Base-by-base conservation (phyloP, 2,888 invertebrate genomes). In the Idaea aversata region DNA sequence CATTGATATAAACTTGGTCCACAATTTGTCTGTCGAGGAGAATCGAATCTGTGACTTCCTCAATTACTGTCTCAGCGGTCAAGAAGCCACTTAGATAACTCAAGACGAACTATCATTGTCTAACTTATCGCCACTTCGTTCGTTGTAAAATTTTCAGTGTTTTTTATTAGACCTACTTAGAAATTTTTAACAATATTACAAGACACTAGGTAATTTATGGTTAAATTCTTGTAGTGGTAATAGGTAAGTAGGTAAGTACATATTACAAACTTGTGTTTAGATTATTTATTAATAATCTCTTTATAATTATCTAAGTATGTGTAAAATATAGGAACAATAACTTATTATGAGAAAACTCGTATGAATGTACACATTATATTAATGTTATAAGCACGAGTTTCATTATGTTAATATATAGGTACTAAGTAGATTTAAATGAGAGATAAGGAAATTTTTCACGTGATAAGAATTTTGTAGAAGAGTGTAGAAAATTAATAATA, bases 1-100 rank as follows among this genome's bases (percentile, higher is more conserved):
- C 47, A 47, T 47, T 47, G 47, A 47, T 47, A 47, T 47, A 47
- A 47, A 47, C 47, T 47, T 47, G 47, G 47, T 13, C 47, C 47
- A 47, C 47, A 7, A 47, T 47, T 47, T 47, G 47, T 47, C 47
- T 10, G 47, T 47, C 47, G 47, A 47, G 47, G 73, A 79, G 84
- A 83, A 77, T 78, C 72, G 78, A 86, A 85, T 85, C 80, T 77
- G 77, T 77, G 68, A 82, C 78, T 83, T 86, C 83, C 85, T 85
- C 83, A 82, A 81, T 84, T 79, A 78, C 71, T 66, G 71, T 69
- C 65, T 63, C 70, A 66, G 67, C 67, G 63, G 62, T 64, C 64
- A 65, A 64, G 61, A 36, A 35, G 58, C 58, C 57, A 59, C 62
- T 47, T 61, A 25, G 25, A 25, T 25, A 69, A 61, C 65, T 65